Percentiles rank a stretch among this genome's conserved stretches.
These are phyloP conservation scores for Macrostomum cliftonense DNA, from an alignment of 2,888 invertebrate species.

Conservation along the genomic window DNA sequence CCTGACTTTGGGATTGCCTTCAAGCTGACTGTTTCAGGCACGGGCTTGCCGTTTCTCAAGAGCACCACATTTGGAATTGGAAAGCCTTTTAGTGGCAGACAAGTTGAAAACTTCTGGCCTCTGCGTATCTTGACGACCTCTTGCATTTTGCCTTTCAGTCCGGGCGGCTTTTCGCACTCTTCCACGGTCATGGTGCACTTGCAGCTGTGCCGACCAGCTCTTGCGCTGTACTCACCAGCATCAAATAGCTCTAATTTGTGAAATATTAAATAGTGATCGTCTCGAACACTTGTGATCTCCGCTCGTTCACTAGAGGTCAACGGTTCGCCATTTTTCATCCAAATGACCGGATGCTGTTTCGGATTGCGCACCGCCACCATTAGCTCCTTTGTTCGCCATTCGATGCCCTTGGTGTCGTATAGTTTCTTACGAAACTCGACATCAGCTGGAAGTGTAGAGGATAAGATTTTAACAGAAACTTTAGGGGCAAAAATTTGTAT, in stretches of 20 bases:
- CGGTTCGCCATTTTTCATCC: slow-evolving; percentile 78
- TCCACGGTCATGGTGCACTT: slow-evolving; percentile 20
- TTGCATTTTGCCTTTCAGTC: slow-evolving; percentile 47
- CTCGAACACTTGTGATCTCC: slow-evolving; percentile 53
- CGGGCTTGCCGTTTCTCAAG: slow-evolving; percentile 74
- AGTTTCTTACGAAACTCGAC: slow-evolving; percentile 90
- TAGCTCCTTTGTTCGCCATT: slow-evolving; percentile 71
- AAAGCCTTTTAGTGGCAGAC: slow-evolving; percentile 61
- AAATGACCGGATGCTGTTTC: slow-evolving; percentile 78
- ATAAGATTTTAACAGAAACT: no score
- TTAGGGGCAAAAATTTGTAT: no score
- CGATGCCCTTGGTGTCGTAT: slow-evolving; percentile 73
- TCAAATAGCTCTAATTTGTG: slow-evolving; percentile 31
- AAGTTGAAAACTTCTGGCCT: slow-evolving; percentile 67
- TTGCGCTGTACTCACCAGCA: slow-evolving; percentile 38
- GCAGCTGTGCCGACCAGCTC: slow-evolving; percentile 36
- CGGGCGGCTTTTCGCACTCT: slow-evolving; percentile 52
- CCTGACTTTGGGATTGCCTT: slow-evolving; percentile 23
- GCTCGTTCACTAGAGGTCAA: slow-evolving; percentile 52
- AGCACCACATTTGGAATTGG: slow-evolving; percentile 46
- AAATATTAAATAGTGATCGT: slow-evolving; percentile 59
- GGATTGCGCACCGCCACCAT: slow-evolving; percentile 60
- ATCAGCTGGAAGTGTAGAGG: slow-evolving; percentile 56
- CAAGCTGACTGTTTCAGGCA: slow-evolving; percentile 49
- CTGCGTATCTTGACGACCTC: slow-evolving; percentile 73